Conservation (phyloP, 2,113 vertebrate genomes). For the Strix uralensis region DNA sequence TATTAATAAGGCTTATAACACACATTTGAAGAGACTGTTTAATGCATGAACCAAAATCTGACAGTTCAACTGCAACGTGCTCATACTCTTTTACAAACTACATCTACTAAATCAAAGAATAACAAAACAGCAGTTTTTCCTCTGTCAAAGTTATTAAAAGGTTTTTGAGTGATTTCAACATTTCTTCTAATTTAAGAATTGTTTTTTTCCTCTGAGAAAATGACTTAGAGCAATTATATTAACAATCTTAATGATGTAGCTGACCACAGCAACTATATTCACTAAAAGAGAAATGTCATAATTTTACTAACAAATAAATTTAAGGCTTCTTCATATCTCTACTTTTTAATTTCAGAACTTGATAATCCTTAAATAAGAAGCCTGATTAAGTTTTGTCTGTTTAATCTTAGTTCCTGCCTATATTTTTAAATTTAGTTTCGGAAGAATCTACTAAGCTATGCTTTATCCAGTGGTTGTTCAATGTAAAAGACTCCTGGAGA, state of each 20-base stretch:
- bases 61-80: rapidly evolving
- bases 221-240: not conserved
- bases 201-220: not conserved
- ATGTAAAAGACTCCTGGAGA: not conserved
- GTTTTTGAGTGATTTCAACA: not conserved
- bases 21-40: not conserved
- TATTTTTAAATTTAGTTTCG: not conserved
- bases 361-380: not conserved
- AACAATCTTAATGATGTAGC: not conserved
- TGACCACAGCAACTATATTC: not conserved
- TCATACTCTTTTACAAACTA: not conserved
- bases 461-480: not conserved
- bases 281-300: not conserved
- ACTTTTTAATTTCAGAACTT: not conserved
- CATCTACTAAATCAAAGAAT: not conserved
- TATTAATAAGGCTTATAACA: not conserved
- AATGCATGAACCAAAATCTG: not conserved
- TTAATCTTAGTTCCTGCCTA: not conserved
- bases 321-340: not conserved
- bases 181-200: not conserved
- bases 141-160: not conserved
- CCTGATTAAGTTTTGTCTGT: not conserved
- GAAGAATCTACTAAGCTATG: not conserved
- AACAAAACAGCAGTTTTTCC: not conserved
- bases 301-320: not conserved